phyloP scores from a whole-genome alignment of 2,113 vertebrate genomes.

The Gadus chalcogrammus region DNA sequence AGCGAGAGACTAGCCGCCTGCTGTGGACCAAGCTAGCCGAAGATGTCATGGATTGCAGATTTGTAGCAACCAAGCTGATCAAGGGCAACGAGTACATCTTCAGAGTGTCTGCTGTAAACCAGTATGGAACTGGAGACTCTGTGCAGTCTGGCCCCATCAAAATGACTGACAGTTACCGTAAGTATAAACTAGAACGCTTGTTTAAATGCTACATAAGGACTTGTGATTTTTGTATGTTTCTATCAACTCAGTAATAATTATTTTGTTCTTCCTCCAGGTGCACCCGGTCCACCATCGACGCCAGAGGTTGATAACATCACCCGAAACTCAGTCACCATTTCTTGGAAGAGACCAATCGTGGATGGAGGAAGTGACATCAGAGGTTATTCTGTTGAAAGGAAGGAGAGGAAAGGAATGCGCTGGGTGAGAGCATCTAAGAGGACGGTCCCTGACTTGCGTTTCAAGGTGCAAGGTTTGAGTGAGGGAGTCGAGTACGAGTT shows the following conservation, averaged over 20 bases:
- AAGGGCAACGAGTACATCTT: conserved; percentile 98
- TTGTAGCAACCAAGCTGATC: conserved; percentile 88
- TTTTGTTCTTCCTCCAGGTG: conserved; percentile 52
- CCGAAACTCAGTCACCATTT: conserved; percentile 86
- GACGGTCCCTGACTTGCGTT: conserved; percentile 89
- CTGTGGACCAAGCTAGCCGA: conserved; percentile 95
- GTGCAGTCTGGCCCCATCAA: conserved; percentile 88
- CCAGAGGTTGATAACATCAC: conserved; percentile 91
- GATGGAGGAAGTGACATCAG: conserved; percentile 97
- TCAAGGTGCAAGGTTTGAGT: conserved; percentile 88
- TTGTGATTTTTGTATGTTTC: too few species aligned
- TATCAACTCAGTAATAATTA: too few species aligned
- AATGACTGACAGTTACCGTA: conserved; percentile 95
- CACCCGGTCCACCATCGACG: conserved; percentile 89
- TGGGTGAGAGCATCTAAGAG: conserved; percentile 96
- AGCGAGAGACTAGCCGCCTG: conserved; percentile 96
- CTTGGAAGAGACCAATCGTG: conserved; percentile 88
- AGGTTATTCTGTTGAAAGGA: conserved; percentile 90
- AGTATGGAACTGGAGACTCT: conserved; percentile 90
- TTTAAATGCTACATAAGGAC: too few species aligned
- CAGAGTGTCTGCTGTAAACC: conserved; percentile 92
- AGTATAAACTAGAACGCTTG: conserved; percentile 39
- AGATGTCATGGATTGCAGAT: conserved; percentile 87
- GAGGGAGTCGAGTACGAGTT: conserved; percentile 97
- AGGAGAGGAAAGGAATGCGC: conserved; percentile 91